These are phyloP conservation scores for Drosophila triauraria DNA, from an alignment of 1,140 invertebrate genomes.

Conservation along the genomic window DNA sequence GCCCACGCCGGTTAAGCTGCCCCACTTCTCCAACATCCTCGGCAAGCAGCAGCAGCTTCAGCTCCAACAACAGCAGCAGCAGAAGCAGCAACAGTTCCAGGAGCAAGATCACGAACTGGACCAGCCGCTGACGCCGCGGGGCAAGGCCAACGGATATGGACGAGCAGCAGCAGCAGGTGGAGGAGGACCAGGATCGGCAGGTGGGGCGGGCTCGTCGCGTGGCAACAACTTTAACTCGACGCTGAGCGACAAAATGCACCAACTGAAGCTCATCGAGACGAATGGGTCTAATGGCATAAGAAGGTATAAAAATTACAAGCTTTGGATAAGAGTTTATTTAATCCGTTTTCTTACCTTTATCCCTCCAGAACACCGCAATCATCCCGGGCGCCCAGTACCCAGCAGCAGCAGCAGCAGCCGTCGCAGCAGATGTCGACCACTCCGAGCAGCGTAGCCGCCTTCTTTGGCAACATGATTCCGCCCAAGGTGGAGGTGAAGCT, in stretches of 20 bases:
- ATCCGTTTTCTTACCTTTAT: neutral
- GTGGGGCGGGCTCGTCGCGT: constrained; percentile 9
- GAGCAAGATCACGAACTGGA: constrained; percentile 41
- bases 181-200: neutral
- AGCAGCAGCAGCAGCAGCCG: constrained; percentile 53
- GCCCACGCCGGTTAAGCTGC: constrained; percentile 80
- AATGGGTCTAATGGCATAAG: constrained; percentile 52
- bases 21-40: constrained; percentile 74
- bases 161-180: constrained; percentile 3
- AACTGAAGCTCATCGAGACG: constrained; percentile 56
- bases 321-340: neutral
- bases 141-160: constrained; percentile 35
- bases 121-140: constrained; percentile 37
- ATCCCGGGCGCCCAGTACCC: constrained; percentile 57
- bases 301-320: constrained; percentile 24
- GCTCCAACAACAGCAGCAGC: constrained; percentile 56
- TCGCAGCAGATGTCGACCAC: constrained; percentile 59
- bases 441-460: constrained; percentile 73
- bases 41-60: constrained; percentile 68
- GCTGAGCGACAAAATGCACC: constrained; percentile 70
- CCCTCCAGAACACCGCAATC: constrained; percentile 59
- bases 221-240: constrained; percentile 38
- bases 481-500: constrained; percentile 81
- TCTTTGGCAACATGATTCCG: constrained; percentile 84
- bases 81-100: constrained; percentile 40